A percentile compares a stretch with the other conserved stretches of the same genome.
phyloP scores from a whole-genome alignment of 2,888 invertebrate species.

The Lepas anatifera region DNA sequence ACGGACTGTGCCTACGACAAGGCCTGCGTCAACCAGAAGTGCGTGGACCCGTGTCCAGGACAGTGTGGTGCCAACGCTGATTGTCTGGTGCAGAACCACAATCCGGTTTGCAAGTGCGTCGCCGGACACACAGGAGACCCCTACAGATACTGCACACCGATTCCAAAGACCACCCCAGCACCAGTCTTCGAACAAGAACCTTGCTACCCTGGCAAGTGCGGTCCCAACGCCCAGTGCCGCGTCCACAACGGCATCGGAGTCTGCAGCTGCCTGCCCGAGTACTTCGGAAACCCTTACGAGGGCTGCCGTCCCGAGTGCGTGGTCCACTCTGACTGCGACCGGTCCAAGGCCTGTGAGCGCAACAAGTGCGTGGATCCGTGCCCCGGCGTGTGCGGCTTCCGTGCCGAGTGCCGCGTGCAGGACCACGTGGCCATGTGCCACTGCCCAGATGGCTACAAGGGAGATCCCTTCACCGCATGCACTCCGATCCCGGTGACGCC shows the following conservation, averaged over 20 bases:
- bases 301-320: slow-evolving; percentile 75
- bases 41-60: slow-evolving; percentile 39
- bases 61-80: slow-evolving; percentile 22
- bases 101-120: slow-evolving; percentile 26
- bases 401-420: slow-evolving; percentile 48
- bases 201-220: slow-evolving; percentile 41
- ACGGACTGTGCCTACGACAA: slow-evolving; percentile 54
- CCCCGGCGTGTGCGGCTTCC: slow-evolving; percentile 50
- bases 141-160: slow-evolving; percentile 15
- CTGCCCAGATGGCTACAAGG: slow-evolving; percentile 59
- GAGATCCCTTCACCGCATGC: slow-evolving; percentile 63
- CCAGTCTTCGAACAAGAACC: slow-evolving; percentile 6
- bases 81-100: slow-evolving; percentile 24
- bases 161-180: slow-evolving; percentile 12
- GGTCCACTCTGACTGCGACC: slow-evolving; percentile 65
- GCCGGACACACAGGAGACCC: slow-evolving; percentile 25
- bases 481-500: background rate
- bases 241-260: slow-evolving; percentile 54
- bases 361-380: slow-evolving; percentile 57
- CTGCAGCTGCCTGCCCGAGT: slow-evolving; percentile 59
- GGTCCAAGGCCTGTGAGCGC: slow-evolving; percentile 62
- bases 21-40: slow-evolving; percentile 27
- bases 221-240: slow-evolving; percentile 70
- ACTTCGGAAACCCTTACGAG: slow-evolving; percentile 59
- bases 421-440: slow-evolving; percentile 60